Conservation (phyloP, 2,797 vertebrate species). For the Otolemur crassicaudatus region DNA sequence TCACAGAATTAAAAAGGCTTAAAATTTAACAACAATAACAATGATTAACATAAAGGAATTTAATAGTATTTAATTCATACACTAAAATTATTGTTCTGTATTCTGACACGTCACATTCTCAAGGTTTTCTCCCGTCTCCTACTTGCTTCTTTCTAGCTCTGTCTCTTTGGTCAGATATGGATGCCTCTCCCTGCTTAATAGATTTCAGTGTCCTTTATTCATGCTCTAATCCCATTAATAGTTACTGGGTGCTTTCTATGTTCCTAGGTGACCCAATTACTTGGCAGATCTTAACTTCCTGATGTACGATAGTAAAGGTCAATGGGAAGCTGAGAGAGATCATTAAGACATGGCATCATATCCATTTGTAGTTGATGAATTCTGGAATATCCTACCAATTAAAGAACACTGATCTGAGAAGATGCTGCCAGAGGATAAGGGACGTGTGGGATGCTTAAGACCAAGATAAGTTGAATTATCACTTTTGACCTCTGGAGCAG, state of each 20-base stretch:
- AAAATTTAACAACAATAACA: too few relatives aligned
- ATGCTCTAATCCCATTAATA: background rate
- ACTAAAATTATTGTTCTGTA: background rate
- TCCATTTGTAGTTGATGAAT: background rate
- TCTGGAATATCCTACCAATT: background rate
- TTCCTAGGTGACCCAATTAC: background rate
- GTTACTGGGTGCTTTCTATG: background rate
- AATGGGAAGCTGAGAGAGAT: background rate
- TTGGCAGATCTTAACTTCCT: background rate
- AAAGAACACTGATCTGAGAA: background rate
- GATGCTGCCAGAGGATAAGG: background rate
- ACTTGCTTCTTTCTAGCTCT: background rate
- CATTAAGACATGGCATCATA: background rate
- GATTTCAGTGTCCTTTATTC: background rate
- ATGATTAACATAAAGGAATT: too few relatives aligned
- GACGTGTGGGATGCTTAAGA: background rate
- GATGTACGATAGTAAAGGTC: background rate
- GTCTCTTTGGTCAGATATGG: background rate
- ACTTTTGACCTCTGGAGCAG: background rate
- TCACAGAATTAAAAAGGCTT: too few relatives aligned
- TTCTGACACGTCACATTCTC: background rate
- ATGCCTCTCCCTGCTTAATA: background rate
- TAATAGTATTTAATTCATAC: background rate
- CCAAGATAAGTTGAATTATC: background rate
- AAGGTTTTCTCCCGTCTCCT: background rate